Base-by-base conservation (phyloP, 2,888 invertebrate species). In the Lycia hirtaria region DNA sequence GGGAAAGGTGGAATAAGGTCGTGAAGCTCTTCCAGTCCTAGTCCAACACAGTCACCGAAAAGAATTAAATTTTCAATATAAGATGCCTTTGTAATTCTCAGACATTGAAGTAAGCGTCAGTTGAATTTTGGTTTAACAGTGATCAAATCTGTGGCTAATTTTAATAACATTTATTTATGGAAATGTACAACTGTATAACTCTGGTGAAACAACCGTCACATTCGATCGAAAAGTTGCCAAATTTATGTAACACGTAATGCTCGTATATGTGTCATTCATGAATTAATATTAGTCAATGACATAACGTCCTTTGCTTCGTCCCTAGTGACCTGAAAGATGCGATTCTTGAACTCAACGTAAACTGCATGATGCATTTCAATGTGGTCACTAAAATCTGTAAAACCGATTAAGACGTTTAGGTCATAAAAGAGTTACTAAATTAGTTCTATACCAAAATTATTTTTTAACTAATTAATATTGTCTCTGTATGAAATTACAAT, bases 271-370 rank as follows among this genome's bases (percentile, higher is more conserved):
- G 41, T 43, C 41, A 28, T 15, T 17, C 3, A 6, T 28, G 26
- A 7, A 45, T 22, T 33, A 33, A 24, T 6, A 45, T 22, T 33
- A 33, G 33, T 19, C 20, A 22, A 32, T 41, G 54, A 47, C 54
- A 44, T 47, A 41, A 41, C 33, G 47, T 19, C 47, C 54, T 14
- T 17, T 14, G 19, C 41, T 33, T 33, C 33, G 47, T 19, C 47
- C 54, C 10, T 17, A n/a, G 19, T 30, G 47, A 47, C 47, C 47
- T 38, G 26, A 12, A 20, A 22, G 24, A 32, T 40, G 17, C 17
- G 19, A 24, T 32, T 15, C 7, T 22, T 10, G 17, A n/a, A 7
- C 22, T 15, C 24, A 14, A 4, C 30, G 1, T 9, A 40, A 53
- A 38, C 12, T 40, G 38, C 45, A 47, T 9, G 35, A 47, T 47